Evolutionary conservation across 2,888 invertebrate species (phyloP).

Genomic region (Euzophera pinguis): DNA sequence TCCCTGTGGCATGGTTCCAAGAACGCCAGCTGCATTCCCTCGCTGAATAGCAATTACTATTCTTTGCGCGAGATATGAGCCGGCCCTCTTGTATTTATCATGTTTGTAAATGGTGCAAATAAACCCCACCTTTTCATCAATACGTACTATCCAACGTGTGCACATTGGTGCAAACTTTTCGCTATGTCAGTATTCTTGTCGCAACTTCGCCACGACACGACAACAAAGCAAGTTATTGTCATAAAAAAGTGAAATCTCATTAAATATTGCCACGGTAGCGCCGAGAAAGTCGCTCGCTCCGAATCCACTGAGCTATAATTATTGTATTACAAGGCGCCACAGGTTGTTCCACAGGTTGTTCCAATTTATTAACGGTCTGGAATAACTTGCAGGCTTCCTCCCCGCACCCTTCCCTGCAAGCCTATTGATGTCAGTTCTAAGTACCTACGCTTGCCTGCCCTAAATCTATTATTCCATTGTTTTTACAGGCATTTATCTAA

Average conservation of each 20-base stretch:
- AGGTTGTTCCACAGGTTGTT: constrained; percentile 52
- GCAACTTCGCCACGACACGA: not conserved
- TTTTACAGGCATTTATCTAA: constrained; percentile 10
- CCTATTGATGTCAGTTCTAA: constrained; percentile 21
- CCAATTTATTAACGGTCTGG: constrained; percentile 49
- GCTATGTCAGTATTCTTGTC: not conserved
- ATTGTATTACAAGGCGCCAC: constrained; percentile 14
- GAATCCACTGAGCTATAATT: constrained; percentile 8
- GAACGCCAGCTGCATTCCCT: too few species aligned
- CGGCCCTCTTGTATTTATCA: too few species aligned
- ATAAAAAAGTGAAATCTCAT: not conserved
- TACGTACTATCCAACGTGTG: too few species aligned
- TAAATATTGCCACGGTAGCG: constrained; percentile 1
- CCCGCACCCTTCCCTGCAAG: constrained; percentile 10
- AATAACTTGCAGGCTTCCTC: constrained; percentile 29
- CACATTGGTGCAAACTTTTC: too few species aligned
- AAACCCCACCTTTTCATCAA: too few species aligned
- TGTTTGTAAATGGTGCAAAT: too few species aligned
- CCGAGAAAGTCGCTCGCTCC: not conserved
- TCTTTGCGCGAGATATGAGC: too few species aligned
- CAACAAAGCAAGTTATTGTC: constrained; percentile 1
- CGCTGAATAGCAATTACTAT: too few species aligned
- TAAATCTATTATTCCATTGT: constrained; percentile 11
- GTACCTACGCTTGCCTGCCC: constrained; percentile 17
- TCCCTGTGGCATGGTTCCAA: too few species aligned